A percentile compares a stretch with the other conserved stretches of the same genome.
phyloP scores from a whole-genome alignment of 2,888 invertebrate genomes.

The Monoplex corrugatus region DNA sequence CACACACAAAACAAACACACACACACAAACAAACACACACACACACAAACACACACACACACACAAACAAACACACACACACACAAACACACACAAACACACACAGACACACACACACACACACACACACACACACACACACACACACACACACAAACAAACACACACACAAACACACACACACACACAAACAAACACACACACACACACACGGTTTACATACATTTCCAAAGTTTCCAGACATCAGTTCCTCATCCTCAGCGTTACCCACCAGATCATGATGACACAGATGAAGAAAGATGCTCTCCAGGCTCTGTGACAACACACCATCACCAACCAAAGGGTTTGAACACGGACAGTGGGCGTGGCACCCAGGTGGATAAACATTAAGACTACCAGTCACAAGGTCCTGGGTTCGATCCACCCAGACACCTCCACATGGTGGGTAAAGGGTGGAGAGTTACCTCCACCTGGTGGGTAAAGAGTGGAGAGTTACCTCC shows the following conservation, averaged over 20 bases:
- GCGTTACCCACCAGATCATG: slow-evolving; percentile 59
- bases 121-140: background rate
- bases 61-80: background rate
- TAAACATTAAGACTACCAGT: too few relatives aligned
- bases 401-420: too few relatives aligned
- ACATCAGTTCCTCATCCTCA: slow-evolving; percentile 51
- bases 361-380: too few relatives aligned
- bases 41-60: background rate
- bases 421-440: too few relatives aligned
- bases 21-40: too few relatives aligned
- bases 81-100: too few relatives aligned
- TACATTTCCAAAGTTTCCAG: background rate
- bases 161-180: background rate
- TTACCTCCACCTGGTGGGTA: too few relatives aligned
- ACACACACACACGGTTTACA: background rate
- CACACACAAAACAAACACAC: background rate
- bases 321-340: background rate
- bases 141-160: background rate
- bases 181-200: background rate
- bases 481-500: too few relatives aligned
- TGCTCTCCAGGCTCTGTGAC: slow-evolving; percentile 89
- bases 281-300: slow-evolving; percentile 90
- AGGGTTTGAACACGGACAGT: too few relatives aligned
- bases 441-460: too few relatives aligned
- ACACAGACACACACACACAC: too few relatives aligned